Percentiles rank a stretch among this genome's conserved stretches.
phyloP scores from a whole-genome alignment of 1,140 invertebrate species.

The Bombus impatiens region DNA sequence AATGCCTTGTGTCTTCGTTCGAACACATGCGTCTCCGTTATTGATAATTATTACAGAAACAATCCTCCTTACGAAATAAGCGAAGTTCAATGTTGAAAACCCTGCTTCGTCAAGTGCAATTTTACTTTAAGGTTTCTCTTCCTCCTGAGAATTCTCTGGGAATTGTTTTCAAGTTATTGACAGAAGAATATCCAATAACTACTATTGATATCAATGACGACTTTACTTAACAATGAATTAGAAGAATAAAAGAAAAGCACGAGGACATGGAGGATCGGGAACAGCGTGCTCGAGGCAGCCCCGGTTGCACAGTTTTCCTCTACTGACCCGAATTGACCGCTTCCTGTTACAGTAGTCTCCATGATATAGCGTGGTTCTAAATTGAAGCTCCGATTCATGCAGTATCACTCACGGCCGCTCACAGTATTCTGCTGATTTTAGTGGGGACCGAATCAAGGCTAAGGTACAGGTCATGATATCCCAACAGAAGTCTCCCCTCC shows the following conservation, averaged over 20 bases:
- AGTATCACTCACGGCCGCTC: neutral
- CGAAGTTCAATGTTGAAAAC: no score
- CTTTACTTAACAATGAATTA: neutral
- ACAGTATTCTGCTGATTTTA: neutral
- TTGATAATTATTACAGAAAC: no score
- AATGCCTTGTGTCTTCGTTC: no score
- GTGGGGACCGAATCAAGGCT: neutral
- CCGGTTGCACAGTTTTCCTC: conserved; percentile 44
- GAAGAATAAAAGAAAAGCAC: neutral
- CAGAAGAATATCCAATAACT: no score
- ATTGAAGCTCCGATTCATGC: neutral
- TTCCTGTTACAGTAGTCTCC: conserved; percentile 37
- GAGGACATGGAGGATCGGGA: conserved; percentile 23
- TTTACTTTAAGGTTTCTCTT: no score
- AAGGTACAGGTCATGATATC: neutral
- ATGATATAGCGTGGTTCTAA: neutral
- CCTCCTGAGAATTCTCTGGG: no score
- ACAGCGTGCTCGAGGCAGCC: neutral
- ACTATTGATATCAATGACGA: neutral
- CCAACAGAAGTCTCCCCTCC: no score
- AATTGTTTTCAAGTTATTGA: no score
- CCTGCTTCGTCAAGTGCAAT: no score
- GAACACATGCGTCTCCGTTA: no score
- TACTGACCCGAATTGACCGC: conserved; percentile 48
- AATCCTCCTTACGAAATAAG: no score